Conservation (phyloP, 2,888 invertebrate species). For the Drosophila multiciliata region DNA sequence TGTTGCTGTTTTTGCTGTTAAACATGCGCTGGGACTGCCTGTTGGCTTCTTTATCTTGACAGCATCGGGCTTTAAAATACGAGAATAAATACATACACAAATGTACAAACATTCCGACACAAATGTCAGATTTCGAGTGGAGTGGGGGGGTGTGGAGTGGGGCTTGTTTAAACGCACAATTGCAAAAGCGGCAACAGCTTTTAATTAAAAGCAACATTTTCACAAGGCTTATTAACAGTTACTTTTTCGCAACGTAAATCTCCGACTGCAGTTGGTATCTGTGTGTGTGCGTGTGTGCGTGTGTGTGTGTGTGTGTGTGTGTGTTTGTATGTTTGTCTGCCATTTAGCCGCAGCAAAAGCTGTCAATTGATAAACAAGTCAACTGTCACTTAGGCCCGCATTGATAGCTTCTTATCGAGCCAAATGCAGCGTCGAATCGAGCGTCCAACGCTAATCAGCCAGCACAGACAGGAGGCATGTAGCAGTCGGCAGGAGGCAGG, state of each 20-base stretch:
- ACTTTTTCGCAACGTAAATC: conserved; percentile 54
- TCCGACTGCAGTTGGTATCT: conserved; percentile 24
- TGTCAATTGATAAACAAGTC: conserved; percentile 84
- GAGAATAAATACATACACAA: conserved; percentile 59
- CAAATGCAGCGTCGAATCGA: conserved; percentile 49
- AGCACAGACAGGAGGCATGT: conserved; percentile 49
- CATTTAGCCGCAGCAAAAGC: conserved; percentile 62
- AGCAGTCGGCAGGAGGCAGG: conserved; percentile 58
- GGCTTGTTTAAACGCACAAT: conserved; percentile 43
- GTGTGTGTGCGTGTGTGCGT: conserved; percentile 1
- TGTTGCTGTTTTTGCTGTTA: conserved; percentile 48
- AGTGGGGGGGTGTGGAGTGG: background rate
- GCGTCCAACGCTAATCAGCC: conserved; percentile 74
- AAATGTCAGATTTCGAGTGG: conserved; percentile 3
- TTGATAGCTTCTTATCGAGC: conserved; percentile 74
- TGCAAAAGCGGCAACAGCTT: conserved; percentile 67
- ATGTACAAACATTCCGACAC: conserved; percentile 63
- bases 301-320: conserved; percentile 17
- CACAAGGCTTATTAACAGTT: conserved; percentile 79
- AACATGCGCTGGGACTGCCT: conserved; percentile 66
- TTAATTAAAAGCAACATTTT: conserved; percentile 80
- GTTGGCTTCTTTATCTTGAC: conserved; percentile 70
- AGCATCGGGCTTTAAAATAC: conserved; percentile 77
- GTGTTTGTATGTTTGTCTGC: conserved; percentile 24
- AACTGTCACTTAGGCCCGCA: conserved; percentile 79